Evolutionary conservation across 2,888 invertebrate genomes (phyloP).

Genomic region (Drosophila buzzatii): DNA sequence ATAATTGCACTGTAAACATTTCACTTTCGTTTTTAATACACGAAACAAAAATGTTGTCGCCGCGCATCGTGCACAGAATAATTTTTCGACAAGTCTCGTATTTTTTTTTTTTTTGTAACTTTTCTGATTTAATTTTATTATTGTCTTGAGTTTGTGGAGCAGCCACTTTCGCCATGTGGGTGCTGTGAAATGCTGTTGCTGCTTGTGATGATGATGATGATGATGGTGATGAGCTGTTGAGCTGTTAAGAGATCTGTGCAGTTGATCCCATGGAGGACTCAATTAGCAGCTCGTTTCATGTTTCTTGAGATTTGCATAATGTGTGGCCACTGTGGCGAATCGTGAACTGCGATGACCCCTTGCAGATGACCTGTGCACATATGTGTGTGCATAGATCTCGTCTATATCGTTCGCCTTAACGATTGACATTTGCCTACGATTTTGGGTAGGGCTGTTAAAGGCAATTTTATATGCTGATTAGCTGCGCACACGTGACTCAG

Average conservation of each 20-base stretch:
- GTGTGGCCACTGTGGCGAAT: constrained; percentile 31
- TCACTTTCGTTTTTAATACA: constrained; percentile 67
- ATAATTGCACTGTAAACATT: constrained; percentile 80
- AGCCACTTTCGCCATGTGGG: constrained; percentile 73
- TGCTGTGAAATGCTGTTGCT: constrained; percentile 34
- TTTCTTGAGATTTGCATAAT: constrained; percentile 47
- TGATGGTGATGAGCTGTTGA: constrained; percentile 3
- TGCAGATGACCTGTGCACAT: constrained; percentile 37
- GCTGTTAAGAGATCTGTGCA: constrained; percentile 8
- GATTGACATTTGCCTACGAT: constrained; percentile 41
- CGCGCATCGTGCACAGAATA: constrained; percentile 78
- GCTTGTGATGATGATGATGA: not conserved
- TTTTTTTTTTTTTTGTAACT: not conserved
- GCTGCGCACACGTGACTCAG: constrained; percentile 13
- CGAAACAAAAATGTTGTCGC: constrained; percentile 57
- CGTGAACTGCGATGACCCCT: constrained; percentile 49
- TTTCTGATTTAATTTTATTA: constrained; percentile 4
- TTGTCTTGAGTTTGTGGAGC: constrained; percentile 20
- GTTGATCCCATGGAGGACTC: constrained; percentile 43
- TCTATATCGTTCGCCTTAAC: not conserved
- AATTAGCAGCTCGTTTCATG: constrained; percentile 44
- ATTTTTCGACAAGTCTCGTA: constrained; percentile 50
- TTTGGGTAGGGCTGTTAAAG: constrained; percentile 40
- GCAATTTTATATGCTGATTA: constrained; percentile 48
- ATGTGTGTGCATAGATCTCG: not conserved